Conservation (phyloP, 1,140 invertebrate species). For the Eumaeus atala region DNA sequence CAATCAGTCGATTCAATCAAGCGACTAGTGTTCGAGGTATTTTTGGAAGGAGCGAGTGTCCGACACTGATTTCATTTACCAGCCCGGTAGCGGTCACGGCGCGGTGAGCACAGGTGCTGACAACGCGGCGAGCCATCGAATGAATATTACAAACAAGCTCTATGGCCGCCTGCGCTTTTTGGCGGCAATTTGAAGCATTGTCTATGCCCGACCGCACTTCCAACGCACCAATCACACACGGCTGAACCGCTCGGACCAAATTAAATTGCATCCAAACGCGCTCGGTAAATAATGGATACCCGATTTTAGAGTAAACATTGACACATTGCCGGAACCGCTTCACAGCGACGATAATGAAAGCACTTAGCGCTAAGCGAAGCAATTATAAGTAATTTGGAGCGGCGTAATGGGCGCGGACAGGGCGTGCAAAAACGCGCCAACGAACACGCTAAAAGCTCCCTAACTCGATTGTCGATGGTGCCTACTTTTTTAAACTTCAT, state of each 20-base stretch:
- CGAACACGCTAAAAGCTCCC: slow-evolving; percentile 69
- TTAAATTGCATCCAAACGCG: slow-evolving; percentile 24
- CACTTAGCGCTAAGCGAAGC: slow-evolving; percentile 71
- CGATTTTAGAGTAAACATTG: slow-evolving; percentile 38
- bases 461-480: slow-evolving; percentile 65
- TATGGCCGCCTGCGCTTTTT: slow-evolving; percentile 54
- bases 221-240: slow-evolving; percentile 25
- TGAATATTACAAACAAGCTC: slow-evolving; percentile 65
- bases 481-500: slow-evolving; percentile 55
- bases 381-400: slow-evolving; percentile 71
- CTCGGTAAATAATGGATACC: slow-evolving; percentile 27
- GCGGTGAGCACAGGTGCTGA: slow-evolving; percentile 45
- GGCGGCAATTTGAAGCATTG: slow-evolving; percentile 43
- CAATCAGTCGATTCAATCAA: slow-evolving; percentile 38
- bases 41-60: not conserved
- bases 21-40: slow-evolving; percentile 14
- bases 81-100: slow-evolving; percentile 17
- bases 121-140: slow-evolving; percentile 56
- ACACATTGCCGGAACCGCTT: slow-evolving; percentile 45
- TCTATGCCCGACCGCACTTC: slow-evolving; percentile 33
- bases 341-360: slow-evolving; percentile 62
- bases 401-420: slow-evolving; percentile 65
- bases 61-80: slow-evolving; percentile 1
- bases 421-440: slow-evolving; percentile 64
- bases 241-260: slow-evolving; percentile 22